Evolutionary conservation across 2,113 vertebrate species (phyloP).

Genomic region (Vanacampus margaritifer): DNA sequence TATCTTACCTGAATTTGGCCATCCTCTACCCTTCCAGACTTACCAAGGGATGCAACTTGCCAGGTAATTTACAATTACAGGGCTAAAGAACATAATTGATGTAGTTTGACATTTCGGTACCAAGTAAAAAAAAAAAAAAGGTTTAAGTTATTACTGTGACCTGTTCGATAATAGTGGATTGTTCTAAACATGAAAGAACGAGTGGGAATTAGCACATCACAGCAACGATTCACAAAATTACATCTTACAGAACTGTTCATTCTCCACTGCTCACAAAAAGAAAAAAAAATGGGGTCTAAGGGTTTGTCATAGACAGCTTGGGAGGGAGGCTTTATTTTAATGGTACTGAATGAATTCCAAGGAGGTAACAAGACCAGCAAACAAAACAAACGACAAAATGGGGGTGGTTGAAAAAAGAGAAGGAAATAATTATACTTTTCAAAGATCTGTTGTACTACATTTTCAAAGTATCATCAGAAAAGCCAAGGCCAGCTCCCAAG

Average conservation of each 20-base stretch:
- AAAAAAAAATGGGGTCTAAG: constrained; percentile 5
- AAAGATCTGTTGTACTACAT: constrained; percentile 9
- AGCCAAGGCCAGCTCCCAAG: constrained; percentile 43
- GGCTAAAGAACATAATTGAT: constrained; percentile 4
- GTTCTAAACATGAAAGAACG: background rate
- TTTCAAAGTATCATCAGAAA: constrained; percentile 13
- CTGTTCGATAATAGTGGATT: background rate
- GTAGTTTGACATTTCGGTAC: background rate
- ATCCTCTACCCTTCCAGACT: constrained; percentile 57
- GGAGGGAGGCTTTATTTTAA: constrained; percentile 23
- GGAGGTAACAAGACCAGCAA: background rate
- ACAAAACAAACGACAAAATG: background rate
- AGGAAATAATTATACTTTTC: constrained; percentile 40
- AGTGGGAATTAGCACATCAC: constrained; percentile 41
- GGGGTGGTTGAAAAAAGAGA: background rate
- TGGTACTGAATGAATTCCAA: background rate
- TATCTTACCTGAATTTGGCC: constrained; percentile 72
- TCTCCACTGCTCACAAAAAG: constrained; percentile 1
- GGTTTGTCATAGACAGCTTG: constrained; percentile 40
- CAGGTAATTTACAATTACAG: constrained; percentile 41
- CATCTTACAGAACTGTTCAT: constrained; percentile 45
- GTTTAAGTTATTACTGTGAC: background rate
- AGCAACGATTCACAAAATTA: constrained; percentile 52
- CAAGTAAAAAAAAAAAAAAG: background rate
- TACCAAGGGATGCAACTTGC: constrained; percentile 36